Evolutionary conservation across 2,797 vertebrate species (phyloP), one percentile per base, ranked within the genome.

Genomic region (Coendou prehensilis): DNA sequence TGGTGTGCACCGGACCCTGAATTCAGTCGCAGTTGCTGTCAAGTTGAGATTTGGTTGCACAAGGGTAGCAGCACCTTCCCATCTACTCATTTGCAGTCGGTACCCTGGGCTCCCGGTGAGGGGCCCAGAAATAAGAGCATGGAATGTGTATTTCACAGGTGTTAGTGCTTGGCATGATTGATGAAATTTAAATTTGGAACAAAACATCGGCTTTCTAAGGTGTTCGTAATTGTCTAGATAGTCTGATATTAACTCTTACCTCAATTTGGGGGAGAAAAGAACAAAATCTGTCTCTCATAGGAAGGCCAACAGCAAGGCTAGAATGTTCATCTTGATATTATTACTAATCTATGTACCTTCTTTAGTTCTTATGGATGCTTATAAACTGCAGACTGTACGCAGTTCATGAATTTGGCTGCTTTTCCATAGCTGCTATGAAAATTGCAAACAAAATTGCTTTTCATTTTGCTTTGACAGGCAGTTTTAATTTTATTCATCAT

Each of bases 401-500:
- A 92, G 85, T 97, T 97, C 94, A 78, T 98, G 97, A 96, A 94
- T 98, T 97, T 97, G 98, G 95, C 97, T 98, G 97, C 89, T 97
- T 97, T 97, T 98, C 96, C 94, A 28, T 95, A 96, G 97, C 96
- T 93, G 82, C 86, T 97, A 95, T 95, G 98, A 98, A 98, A 97
- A 98, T 96, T 95, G 96, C 96, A 98, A 98, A 98, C 97, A 98
- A 98, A 98, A 98, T 98, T 98, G 98, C 97, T 98, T 98, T 98
- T 98, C 97, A 98, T 98, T 98, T 98, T 98, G 97, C 97, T 97
- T 97, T 98, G 98, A 98, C 98, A 98, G 98, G 95, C 95, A 98
- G 98, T 98, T 98, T 98, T 98, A 98, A 98, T 98, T 98, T 98
- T 98, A 98, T 98, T 98, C 97, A 98, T 98, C 96, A 97, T 98